Base-by-base conservation (phyloP, 1,140 invertebrate species). In the Oppia nitens region DNA sequence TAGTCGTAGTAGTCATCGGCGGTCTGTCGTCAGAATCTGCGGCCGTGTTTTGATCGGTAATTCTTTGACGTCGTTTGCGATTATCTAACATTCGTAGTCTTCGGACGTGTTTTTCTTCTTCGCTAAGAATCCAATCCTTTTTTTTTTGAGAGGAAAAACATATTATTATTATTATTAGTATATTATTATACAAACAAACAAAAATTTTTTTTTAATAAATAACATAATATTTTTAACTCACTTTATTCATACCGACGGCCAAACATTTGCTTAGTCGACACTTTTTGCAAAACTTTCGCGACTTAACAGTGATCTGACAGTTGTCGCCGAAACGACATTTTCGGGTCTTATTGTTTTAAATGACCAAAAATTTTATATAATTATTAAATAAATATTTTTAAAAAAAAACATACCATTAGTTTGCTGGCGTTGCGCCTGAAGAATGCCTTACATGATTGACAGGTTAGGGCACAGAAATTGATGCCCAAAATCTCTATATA, bases 381-480 rank as follows among this genome's bases (percentile, higher is more conserved):
- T 2, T 20, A 66, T 66, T 55, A 56, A 69, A 71, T 71, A 83
- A 82, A 76, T 95, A 91, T 63, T 83, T 84, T 66, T 89, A n/a
- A n/a, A n/a, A n/a, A n/a, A n/a, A n/a, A n/a, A n/a, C n/a, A n/a
- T n/a, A n/a, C n/a, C n/a, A n/a, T 85, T 12, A 92, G 73, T 2
- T n/a, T n/a, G n/a, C n/a, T n/a, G n/a, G 94, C 94, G 75, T 98
- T 97, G 60, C 94, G 75, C 63, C 94, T 73, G 71, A 98, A 98
- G 72, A 98, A 98, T 1, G 93, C 93, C 70, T 98, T 98, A 69
- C 93, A 98, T 62, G 90, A 95, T 73, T 97, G 93, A 68, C 93
- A 97, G 2, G 91, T 93, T 29, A 96, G 83, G 6, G 91, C 92
- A 75, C 93, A 94, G 70, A 98, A 98, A 76, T 98, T 98, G 72